A percentile compares a stretch with the other conserved stretches of the same genome.
phyloP scores from a whole-genome alignment of 1,140 invertebrate genomes.

The Drosophila bocqueti region DNA sequence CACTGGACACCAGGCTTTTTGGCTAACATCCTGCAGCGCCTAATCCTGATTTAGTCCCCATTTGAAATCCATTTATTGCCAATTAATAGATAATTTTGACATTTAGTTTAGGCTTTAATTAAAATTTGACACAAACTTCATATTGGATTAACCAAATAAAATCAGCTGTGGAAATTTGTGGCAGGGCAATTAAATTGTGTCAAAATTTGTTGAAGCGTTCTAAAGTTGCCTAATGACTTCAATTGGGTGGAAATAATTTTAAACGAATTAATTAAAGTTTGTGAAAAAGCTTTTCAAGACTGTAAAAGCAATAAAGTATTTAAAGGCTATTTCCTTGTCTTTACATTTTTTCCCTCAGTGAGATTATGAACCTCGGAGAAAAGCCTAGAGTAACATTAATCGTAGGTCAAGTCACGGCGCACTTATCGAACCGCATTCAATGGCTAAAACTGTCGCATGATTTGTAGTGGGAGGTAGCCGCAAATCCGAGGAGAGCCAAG shows the following conservation, averaged over 20 bases:
- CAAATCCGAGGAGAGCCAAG: conserved; percentile 21
- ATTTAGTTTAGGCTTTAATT: not conserved
- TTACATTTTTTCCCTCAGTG: conserved; percentile 5
- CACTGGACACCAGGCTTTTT: too few relatives aligned
- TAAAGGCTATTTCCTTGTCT: too few relatives aligned
- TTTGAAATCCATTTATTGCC: not conserved
- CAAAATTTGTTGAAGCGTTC: not conserved
- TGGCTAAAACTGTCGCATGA: conserved; percentile 39
- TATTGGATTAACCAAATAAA: not conserved
- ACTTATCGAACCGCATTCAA: conserved; percentile 39
- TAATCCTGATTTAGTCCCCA: not conserved
- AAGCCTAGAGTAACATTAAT: conserved; percentile 34
- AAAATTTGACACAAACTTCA: conserved; percentile 6
- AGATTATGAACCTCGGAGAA: not conserved
- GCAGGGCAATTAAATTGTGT: not conserved
- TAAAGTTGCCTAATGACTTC: conserved; percentile 4
- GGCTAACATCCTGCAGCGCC: not conserved
- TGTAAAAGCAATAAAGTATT: too few relatives aligned
- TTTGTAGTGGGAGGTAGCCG: conserved; percentile 12
- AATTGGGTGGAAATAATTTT: not conserved
- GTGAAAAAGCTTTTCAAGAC: not conserved
- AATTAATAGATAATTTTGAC: not conserved
- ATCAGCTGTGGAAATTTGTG: not conserved
- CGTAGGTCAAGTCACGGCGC: conserved; percentile 40
- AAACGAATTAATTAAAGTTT: not conserved